These are phyloP conservation scores for Haliclystus octoradiatus DNA, from an alignment of 30 jellyfish, hydroid and myxozoan genomes.

Conservation along the genomic window DNA sequence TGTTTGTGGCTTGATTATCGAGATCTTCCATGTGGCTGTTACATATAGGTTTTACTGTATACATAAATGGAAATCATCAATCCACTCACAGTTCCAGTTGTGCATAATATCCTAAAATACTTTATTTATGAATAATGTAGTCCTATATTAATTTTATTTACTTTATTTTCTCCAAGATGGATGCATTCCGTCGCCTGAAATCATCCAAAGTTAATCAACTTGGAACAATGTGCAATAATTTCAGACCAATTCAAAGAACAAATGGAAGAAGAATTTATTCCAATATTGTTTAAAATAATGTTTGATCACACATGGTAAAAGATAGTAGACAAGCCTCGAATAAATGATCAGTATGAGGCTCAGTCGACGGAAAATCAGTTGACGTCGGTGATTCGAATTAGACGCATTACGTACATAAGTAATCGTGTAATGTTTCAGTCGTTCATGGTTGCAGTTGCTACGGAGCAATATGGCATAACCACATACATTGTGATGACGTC, in stretches of 20 bases:
- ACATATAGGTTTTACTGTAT: background rate
- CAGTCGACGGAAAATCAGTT: too few species aligned
- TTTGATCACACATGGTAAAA: too few species aligned
- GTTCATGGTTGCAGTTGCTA: too few species aligned
- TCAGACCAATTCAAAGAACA: slow-evolving; percentile 79
- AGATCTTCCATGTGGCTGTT: background rate
- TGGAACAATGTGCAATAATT: slow-evolving; percentile 82
- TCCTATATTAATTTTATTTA: background rate
- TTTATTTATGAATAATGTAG: background rate
- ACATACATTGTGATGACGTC: too few species aligned
- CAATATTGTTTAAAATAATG: slow-evolving; percentile 58
- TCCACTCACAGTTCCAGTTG: too few species aligned
- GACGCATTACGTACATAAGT: too few species aligned
- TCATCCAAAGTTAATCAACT: slow-evolving; percentile 50
- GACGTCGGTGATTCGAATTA: too few species aligned
- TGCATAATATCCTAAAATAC: too few species aligned
- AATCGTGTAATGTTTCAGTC: too few species aligned
- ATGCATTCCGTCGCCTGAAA: slow-evolving; percentile 64
- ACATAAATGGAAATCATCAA: background rate
- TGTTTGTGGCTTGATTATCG: background rate
- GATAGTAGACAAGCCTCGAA: too few species aligned
- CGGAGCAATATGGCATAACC: too few species aligned
- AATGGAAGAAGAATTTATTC: slow-evolving; percentile 87
- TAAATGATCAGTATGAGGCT: too few species aligned
- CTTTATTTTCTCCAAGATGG: slow-evolving; percentile 33